Evolutionary conservation across 2,888 invertebrate genomes (phyloP), one percentile per base, ranked within the genome.

Genomic region (Halocaridina rubra): DNA sequence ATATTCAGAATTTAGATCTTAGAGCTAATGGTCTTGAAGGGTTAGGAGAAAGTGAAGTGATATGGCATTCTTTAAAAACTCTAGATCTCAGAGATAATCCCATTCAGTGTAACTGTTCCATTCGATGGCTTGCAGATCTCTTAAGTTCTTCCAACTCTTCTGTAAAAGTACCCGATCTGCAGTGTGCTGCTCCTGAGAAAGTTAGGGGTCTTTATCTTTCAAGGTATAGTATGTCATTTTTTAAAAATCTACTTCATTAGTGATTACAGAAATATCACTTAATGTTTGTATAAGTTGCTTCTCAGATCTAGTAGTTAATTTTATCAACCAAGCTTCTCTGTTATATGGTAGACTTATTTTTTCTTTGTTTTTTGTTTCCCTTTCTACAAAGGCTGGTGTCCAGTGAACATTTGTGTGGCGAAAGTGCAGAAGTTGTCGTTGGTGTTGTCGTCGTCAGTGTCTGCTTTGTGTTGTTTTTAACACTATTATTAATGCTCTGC

Each of bases 31-130:
- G 85, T 5, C 75, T 87, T 39, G 81, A 77, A 71, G 85, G 81
- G 19, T 29, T 87, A 8, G 64, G 71, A 1, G 82, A 79, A 46
- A 67, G 75, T 53, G 69, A 79, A 19, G 64, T 86, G 29, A 13
- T 77, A 10, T 86, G 85, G 87, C 69, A 75, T n/a, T 71, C 82
- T 13, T 80, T 84, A n/a, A 79, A 71, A 32, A 59, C 75, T n/a
- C 61, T 87, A 5, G 87, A 87, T 80, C 75, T 87, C 27, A 64
- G 87, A 24, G 85, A 79, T 53, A 87, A 87, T 61, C 81, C 87
- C 33, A 69, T 87, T 33, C 82, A 85, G 59, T 87, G 87, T 30
- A 87, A 87, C 71, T 87, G 87, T 61, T 87, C 87, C 22, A 53
- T 87, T 19, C 57, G 71, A 61, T 87, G 87, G 87, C 82, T 87